Evolutionary conservation across 1,140 invertebrate genomes (phyloP), one percentile per base, ranked within the genome.

Genomic region (Zaprionus nigranus): DNA sequence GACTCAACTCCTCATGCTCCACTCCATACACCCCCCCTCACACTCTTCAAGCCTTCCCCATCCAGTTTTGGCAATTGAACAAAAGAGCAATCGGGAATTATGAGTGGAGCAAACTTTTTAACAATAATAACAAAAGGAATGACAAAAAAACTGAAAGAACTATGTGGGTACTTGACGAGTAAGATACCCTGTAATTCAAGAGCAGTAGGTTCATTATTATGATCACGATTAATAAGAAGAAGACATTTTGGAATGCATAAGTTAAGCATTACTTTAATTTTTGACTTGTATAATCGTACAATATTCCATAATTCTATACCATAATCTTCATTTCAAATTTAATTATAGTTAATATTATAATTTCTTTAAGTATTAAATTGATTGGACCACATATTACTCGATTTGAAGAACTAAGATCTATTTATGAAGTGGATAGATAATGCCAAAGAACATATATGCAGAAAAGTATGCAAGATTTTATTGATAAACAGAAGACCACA

Each of bases 21-120:
- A 22, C 13, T 28, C 38, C 34, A 7, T 46, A 6, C 36, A 17
- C 12, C 6, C 36, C 36, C 26, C 36, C 26, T 30, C 53, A 3
- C 26, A n/a, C n/a, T 43, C 17, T 12, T 46, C 34, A 13, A 38
- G 56, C 30, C 13, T 3, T 12, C n/a, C 49, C 30, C 28, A n/a
- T 24, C 24, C 54, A 51, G 59, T 68, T 69, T 82, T 82, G 76
- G 62, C 84, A 90, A 87, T 87, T 81, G 84, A 81, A 84, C 84
- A 88, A 90, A 87, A 87, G 84, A 87, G 78, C 84, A 87, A 88
- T 87, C 75, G 84, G 84, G 84, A 87, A 87, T 87, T 87, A 87
- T 87, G 85, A 81, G 84, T 83, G 78, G 67, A 65, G 58, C 68
- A 87, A 87, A 87, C 82, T 87, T 87, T 87, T 81, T 58, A 69